These are phyloP conservation scores for Solenopsis fugax DNA, from an alignment of 1,140 invertebrate species.

Conservation along the genomic window DNA sequence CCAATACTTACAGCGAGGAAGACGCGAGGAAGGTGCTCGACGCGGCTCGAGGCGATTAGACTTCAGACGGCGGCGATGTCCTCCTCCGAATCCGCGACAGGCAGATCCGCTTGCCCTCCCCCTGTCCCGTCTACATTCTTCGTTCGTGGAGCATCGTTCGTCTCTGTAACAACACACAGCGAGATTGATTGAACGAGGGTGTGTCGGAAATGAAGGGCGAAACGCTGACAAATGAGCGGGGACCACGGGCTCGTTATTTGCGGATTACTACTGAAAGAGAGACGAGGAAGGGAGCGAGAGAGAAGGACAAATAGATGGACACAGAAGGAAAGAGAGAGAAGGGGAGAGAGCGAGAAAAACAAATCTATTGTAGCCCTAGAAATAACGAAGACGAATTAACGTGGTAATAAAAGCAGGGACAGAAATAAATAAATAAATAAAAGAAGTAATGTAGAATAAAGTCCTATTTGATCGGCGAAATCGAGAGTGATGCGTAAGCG, in stretches of 20 bases:
- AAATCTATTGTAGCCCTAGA: neutral
- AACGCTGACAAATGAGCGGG: slow-evolving; percentile 12
- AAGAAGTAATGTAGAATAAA: neutral
- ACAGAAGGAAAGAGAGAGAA: neutral
- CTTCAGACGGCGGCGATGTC: slow-evolving; percentile 71
- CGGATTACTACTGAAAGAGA: slow-evolving; percentile 18
- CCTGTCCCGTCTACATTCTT: slow-evolving; percentile 78
- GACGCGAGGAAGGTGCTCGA: slow-evolving; percentile 58
- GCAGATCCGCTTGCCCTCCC: slow-evolving; percentile 73
- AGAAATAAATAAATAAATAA: neutral
- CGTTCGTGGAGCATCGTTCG: slow-evolving; percentile 76
- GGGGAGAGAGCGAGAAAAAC: neutral
- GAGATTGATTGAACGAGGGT: slow-evolving; percentile 32
- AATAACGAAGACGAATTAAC: neutral
- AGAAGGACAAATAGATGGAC: neutral
- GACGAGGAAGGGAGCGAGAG: neutral
- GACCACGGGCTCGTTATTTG: slow-evolving; percentile 25
- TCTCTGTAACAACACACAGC: slow-evolving; percentile 68
- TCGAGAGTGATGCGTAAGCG: neutral
- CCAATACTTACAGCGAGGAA: slow-evolving; percentile 77
- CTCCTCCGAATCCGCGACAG: slow-evolving; percentile 78
- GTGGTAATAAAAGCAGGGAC: neutral
- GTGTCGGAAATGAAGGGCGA: slow-evolving; percentile 1
- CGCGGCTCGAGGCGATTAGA: slow-evolving; percentile 72
- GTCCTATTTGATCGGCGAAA: neutral